phyloP scores from a whole-genome alignment of 2,797 vertebrate species.

The Mus spretus region DNA sequence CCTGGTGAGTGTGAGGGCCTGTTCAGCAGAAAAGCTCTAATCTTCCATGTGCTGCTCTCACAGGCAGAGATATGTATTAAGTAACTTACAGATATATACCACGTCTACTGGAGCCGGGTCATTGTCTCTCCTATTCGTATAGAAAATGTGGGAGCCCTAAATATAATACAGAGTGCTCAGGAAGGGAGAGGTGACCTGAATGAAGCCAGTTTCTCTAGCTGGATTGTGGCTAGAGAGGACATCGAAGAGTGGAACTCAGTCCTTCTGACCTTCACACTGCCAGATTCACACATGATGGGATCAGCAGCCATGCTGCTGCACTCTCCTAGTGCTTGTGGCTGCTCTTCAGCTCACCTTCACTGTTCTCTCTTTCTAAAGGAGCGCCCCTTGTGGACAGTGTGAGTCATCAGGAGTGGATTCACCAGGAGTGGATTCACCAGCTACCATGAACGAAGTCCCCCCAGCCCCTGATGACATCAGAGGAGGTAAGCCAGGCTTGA shows the following conservation, averaged over 20 bases:
- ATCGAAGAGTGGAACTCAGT: background rate
- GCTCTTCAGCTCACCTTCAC: conserved; percentile 26
- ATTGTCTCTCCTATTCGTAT: background rate
- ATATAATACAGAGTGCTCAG: background rate
- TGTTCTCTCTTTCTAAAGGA: conserved; percentile 83
- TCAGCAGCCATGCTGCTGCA: background rate
- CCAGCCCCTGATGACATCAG: conserved; percentile 76
- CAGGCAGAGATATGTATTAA: conserved; percentile 42
- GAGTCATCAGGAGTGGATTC: conserved; percentile 77
- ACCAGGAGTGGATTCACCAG: conserved; percentile 73
- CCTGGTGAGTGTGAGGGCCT: background rate
- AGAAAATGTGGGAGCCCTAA: background rate
- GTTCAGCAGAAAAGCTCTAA: background rate
- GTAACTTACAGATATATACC: background rate
- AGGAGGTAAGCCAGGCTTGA: conserved; percentile 85
- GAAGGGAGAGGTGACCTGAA: background rate
- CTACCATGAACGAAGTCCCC: conserved; percentile 66
- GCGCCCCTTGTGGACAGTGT: conserved; percentile 67
- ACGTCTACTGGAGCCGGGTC: background rate
- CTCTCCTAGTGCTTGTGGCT: background rate
- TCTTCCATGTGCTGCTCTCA: background rate
- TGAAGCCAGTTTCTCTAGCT: conserved; percentile 30
- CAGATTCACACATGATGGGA: background rate
- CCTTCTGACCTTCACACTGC: too few relatives aligned
- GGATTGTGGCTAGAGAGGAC: background rate